Evolutionary conservation across 2,888 invertebrate species (phyloP), one percentile per base, ranked within the genome.

Genomic region (Cacoxenus indagator): DNA sequence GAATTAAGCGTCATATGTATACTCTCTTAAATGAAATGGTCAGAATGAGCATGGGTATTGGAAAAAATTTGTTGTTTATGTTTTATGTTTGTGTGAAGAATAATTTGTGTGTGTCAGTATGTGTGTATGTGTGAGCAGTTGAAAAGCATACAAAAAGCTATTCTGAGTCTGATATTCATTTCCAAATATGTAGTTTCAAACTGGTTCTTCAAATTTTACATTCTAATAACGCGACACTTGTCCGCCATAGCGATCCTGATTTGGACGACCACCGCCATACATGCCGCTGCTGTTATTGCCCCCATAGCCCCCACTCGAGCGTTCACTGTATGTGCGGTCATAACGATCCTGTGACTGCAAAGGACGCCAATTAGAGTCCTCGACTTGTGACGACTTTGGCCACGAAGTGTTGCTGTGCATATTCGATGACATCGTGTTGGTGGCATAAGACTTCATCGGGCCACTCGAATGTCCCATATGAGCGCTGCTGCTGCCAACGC

Each of bases 311-410:
- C 87, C 84, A 43, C 86, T 85, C 1, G 87, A 85, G 19, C 88
- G 86, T 72, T 88, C 88, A 75, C 88, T 88, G 67, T 88, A 88
- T 9, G 86, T 86, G 55, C 88, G 85, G 74, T 88, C 88, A 67
- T 88, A 88, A 29, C 88, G 87, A 73, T 87, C 86, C 69, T 87
- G 87, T 3, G 86, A 76, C 24, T 84, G 81, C 69, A 87, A 76
- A 11, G 83, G 78, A 14, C 88, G 84, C 87, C 88, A 88, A 67
- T 74, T 79, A 62, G 80, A 81, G 37, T 86, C 87, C 14, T 82
- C 82, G 9, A 78, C 72, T 14, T 77, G 68, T 1, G 77, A 67
- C 0, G 86, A 78, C 72, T 88, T 88, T 37, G 80, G 86, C 86
- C 87, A 87, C 54, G 77, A 82, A 67, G 80, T 83, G 31, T 78